Base-by-base conservation (phyloP, 2,888 invertebrate genomes). In the Yponomeuta evonymella region DNA sequence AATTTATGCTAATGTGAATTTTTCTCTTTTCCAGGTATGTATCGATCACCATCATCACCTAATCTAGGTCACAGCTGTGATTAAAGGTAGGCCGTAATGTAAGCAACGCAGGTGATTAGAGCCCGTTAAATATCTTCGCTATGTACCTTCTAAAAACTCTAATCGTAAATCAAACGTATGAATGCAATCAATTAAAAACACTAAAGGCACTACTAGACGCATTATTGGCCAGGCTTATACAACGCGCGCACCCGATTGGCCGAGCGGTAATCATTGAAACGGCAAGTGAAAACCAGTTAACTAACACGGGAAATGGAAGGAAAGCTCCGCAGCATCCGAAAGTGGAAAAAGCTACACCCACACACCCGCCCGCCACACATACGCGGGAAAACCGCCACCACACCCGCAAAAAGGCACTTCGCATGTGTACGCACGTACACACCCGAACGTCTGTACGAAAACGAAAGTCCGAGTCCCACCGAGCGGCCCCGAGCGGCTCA, bases 321-420 rank as follows among this genome's bases (percentile, higher is more conserved):
- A 90, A 91, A 91, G 89, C 90, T 87, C 80, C 78, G 86, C 89
- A 91, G 90, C 88, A 90, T 87, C 80, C 78, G 78, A 90, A 90
- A 91, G 89, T 89, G 88, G 89, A 88, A 90, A 90, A 89, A 88
- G 88, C 88, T 88, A 77, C 74, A 74, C 75, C 74, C 78, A 70
- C 74, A 76, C 80, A 79, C 83, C 79, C 48, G 63, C 48, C 23
- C 58, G 33, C 67, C 69, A 12, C 70, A 71, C 80, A 76, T 76
- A 75, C 73, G 43, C 72, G n/a, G 30, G 23, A 67, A 33, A 70
- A 70, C 68, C 48, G 67, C 73, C 70, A 71, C 71, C 70, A 67
- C 51, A 43, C 15, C 63, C 72, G 71, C 74, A 71, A 68, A 73
- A 69, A 63, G 33, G 23, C n/a, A 48, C 48, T 10, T 68, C 72